Evolutionary conservation across 2,113 vertebrate species (phyloP), one percentile per base, ranked within the genome.

Genomic region (Heptranchias perlo): DNA sequence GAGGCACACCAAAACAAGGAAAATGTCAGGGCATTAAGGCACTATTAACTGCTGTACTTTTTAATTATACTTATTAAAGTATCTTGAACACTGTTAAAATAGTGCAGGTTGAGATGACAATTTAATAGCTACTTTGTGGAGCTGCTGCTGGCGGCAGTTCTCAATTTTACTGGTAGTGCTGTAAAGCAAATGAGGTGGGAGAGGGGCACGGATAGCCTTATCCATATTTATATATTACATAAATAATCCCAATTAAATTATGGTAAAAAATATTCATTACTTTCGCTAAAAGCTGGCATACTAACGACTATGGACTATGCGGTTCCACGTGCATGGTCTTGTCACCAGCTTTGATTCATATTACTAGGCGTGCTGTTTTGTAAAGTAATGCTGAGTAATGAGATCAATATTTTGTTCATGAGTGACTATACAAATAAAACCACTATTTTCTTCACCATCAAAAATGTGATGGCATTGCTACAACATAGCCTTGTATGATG

Each of bases 321-420:
- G 5, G 89, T 93, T 93, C 58, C 35, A 93, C 61, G 39, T 93
- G 58, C 64, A 64, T 39, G n/a, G 89, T 93, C 35, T 21, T 64
- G 89, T 64, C 89, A 93, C 58, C 58, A 62, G n/a, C 14, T 62
- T 39, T 92, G 54, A 62, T 25, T 8, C 28, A 87, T 87, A 52
- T 52, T 52, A 52, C 23, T 52, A 47, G 89, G 89, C n/a, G 39
- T 64, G 89, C 28, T 61, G 87, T 61, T 93, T 92, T 93, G 35
- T 62, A 93, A 82, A 82, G 58, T n/a, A 93, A 35, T 62, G 89
- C 89, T 39, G 61, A 93, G n/a, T 93, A 93, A 93, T 93, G 58
- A 93, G 89, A 93, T 91, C 87, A 61, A 91, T n/a, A 91, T 93
- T 82, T 93, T 62, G 58, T 93, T 93, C 89, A 39, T 93, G 89